Base-by-base conservation (phyloP, 2,113 vertebrate genomes). In the Clupea harengus region DNA sequence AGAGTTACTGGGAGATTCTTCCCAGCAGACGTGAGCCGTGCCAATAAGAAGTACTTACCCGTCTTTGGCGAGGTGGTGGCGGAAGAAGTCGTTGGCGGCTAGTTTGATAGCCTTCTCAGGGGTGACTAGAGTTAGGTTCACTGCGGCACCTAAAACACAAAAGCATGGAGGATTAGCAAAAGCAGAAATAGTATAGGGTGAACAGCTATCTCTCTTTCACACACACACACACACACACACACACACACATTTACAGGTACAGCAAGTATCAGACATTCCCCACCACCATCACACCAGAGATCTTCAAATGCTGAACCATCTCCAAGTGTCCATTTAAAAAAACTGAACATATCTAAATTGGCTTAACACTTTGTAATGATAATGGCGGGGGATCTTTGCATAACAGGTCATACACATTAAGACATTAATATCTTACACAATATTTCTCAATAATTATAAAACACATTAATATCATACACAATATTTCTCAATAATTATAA, bases 41-140 rank as follows among this genome's bases (percentile, higher is more conserved):
- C 72, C 57, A 6, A 17, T 44, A 20, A 11, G 1, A 1, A 4
- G 49, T 45, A 78, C 93, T 15, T 88, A 96, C 95, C 95, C 96
- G n/a, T 95, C 84, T 84, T 92, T 95, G n/a, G 91, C 54, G 45
- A 96, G 93, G 57, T 94, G 92, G 20, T 94, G 90, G 6, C 96
- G 93, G 86, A 96, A 97, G 72, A 93, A 93, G 90, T 96, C 95
- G 92, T 96, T 96, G 39, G 95, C 95, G 82, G 95, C 95, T 39
- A 97, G 90, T 89, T 95, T 96, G 88, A 96, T 95, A 39, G 95
- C 95, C 87, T 96, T 96, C 90, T 97, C 95, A 0, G 95, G 95
- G 25, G 95, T 96, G 84, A 97, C 95, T 72, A 96, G 90, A 28
- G 95, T 95, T 86, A 96, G 89, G 90, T 96, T 96, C 25, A 96